Evolutionary conservation across 2,888 invertebrate genomes (phyloP).

Genomic region (Cyclophora punctaria): DNA sequence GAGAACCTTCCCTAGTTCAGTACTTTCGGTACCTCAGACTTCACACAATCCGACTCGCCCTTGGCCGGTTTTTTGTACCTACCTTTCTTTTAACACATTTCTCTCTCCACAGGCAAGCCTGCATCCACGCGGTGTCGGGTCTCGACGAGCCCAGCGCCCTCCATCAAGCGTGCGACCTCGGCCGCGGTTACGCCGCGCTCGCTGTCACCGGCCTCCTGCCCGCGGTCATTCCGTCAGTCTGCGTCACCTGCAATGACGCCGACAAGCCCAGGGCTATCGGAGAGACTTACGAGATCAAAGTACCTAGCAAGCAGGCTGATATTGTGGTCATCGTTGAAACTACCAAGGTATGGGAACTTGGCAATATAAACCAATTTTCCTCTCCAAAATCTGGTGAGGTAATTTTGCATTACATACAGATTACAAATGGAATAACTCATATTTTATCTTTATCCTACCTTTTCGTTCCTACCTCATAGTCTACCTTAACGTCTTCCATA

Average conservation of each 20-base stretch:
- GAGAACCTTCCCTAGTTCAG: background rate
- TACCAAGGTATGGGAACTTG: constrained; percentile 36
- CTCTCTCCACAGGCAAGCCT: constrained; percentile 77
- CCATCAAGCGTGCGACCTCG: constrained; percentile 79
- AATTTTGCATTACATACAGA: too few relatives aligned
- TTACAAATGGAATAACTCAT: too few relatives aligned
- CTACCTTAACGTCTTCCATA: too few relatives aligned
- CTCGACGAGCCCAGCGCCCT: constrained; percentile 43
- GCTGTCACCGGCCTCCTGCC: constrained; percentile 77
- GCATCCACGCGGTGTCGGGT: constrained; percentile 76
- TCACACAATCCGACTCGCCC: too few relatives aligned
- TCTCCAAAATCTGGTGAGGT: background rate
- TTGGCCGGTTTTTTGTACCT: too few relatives aligned
- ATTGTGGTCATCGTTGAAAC: constrained; percentile 85
- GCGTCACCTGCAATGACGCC: constrained; percentile 74
- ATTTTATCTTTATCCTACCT: too few relatives aligned
- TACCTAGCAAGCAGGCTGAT: constrained; percentile 85
- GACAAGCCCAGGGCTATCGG: constrained; percentile 65
- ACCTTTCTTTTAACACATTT: too few relatives aligned
- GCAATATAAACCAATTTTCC: background rate
- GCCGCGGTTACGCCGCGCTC: constrained; percentile 79
- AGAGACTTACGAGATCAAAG: constrained; percentile 78
- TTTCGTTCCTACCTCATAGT: too few relatives aligned
- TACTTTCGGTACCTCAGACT: too few relatives aligned
- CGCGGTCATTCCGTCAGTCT: constrained; percentile 77